These are phyloP conservation scores for Cossypha dichroa DNA, from an alignment of 2,797 vertebrate species.

Conservation along the genomic window DNA sequence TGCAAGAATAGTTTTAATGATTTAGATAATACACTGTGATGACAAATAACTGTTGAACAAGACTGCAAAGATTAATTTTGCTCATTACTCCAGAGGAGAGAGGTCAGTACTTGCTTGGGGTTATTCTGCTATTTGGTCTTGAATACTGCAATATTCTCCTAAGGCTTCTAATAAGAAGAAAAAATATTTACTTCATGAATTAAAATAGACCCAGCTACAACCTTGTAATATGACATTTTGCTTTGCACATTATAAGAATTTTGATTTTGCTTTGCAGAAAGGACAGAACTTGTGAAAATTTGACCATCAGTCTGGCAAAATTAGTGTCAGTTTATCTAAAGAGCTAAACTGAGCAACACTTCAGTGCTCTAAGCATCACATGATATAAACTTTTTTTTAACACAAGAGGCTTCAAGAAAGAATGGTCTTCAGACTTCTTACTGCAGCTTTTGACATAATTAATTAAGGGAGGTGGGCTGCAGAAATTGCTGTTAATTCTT, in stretches of 20 bases:
- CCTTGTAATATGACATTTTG: background rate
- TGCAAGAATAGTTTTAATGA: background rate
- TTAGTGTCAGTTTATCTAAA: background rate
- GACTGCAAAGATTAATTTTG: background rate
- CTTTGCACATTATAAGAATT: background rate
- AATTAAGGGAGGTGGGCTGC: background rate
- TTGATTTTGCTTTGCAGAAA: background rate
- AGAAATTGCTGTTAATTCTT: background rate
- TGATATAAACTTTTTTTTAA: background rate
- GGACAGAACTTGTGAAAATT: background rate
- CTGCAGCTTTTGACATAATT: background rate
- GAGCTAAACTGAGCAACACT: background rate
- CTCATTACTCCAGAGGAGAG: background rate
- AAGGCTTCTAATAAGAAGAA: background rate
- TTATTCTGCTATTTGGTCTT: background rate
- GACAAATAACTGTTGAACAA: background rate
- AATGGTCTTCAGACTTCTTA: background rate
- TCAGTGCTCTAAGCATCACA: background rate
- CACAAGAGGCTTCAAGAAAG: background rate
- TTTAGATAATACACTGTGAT: background rate
- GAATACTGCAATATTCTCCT: background rate
- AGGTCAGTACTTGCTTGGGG: background rate
- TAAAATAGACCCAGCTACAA: background rate
- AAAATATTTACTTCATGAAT: background rate
- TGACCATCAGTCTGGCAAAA: background rate